phyloP scores from a whole-genome alignment of 1,140 invertebrate species.

The Drosophila nikananu region DNA sequence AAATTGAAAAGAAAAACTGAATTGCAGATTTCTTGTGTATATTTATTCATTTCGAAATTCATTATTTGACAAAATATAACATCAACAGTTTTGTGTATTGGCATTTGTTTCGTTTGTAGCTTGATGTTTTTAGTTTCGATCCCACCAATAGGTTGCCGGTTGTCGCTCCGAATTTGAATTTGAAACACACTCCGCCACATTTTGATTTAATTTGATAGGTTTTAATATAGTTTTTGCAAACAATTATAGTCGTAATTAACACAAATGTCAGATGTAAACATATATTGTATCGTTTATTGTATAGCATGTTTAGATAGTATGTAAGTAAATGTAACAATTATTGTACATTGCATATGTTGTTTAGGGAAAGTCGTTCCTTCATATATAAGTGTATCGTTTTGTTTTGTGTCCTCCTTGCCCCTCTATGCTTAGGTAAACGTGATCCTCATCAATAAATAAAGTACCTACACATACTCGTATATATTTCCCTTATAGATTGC shows the following conservation, averaged over 20 bases:
- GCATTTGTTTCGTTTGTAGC: constrained; percentile 59
- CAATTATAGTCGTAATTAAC: constrained; percentile 81
- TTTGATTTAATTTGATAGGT: constrained; percentile 65
- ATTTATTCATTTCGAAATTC: constrained; percentile 72
- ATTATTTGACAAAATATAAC: constrained; percentile 79
- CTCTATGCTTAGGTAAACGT: constrained; percentile 14
- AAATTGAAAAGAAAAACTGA: background rate
- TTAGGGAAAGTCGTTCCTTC: constrained; percentile 15
- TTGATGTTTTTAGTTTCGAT: constrained; percentile 31
- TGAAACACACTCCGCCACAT: constrained; percentile 33
- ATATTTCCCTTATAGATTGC: constrained; percentile 33
- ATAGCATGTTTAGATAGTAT: constrained; percentile 46
- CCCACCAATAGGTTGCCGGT: constrained; percentile 40
- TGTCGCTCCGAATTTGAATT: constrained; percentile 35
- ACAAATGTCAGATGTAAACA: constrained; percentile 70
- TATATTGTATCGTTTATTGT: constrained; percentile 54
- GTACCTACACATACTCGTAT: constrained; percentile 13
- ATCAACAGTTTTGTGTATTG: constrained; percentile 80
- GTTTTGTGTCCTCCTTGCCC: constrained; percentile 18
- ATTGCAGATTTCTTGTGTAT: constrained; percentile 40
- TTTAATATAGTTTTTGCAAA: constrained; percentile 74
- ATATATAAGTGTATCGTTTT: constrained; percentile 11
- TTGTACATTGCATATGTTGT: constrained; percentile 47
- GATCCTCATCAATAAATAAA: constrained; percentile 26
- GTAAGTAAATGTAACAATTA: constrained; percentile 50